Evolutionary conservation across 2,888 invertebrate species (phyloP).

Genomic region (Patella pellucida): DNA sequence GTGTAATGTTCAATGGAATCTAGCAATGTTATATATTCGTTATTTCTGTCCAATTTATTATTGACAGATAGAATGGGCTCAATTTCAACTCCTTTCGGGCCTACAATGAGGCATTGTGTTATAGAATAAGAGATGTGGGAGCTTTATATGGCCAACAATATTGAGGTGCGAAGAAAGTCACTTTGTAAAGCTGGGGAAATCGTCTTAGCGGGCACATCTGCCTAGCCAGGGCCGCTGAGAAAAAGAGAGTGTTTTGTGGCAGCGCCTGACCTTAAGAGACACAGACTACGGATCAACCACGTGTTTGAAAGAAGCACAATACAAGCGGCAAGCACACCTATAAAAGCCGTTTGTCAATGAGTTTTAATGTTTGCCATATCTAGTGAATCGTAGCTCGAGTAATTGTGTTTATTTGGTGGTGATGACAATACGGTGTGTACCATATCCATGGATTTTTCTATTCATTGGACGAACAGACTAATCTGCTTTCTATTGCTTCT

Average conservation of each 20-base stretch:
- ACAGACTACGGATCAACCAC: conserved; percentile 2
- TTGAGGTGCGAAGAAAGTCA: conserved; percentile 11
- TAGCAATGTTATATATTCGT: conserved; percentile 1
- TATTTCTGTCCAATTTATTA: neutral
- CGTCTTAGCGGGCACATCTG: conserved; percentile 9
- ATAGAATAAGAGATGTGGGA: neutral
- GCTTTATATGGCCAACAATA: neutral
- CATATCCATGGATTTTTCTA: neutral
- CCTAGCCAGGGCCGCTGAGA: neutral
- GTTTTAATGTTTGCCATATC: conserved; percentile 10
- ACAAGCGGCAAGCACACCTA: conserved; percentile 8
- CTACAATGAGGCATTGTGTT: conserved; percentile 2
- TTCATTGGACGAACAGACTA: conserved; percentile 1
- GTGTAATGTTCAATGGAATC: too few species aligned
- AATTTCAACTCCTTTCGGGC: neutral
- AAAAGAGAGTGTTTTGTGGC: conserved; percentile 9
- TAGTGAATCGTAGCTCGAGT: neutral
- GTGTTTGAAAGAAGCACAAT: neutral
- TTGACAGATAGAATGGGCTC: conserved; percentile 3
- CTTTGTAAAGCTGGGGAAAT: conserved; percentile 1
- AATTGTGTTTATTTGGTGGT: conserved; percentile 10
- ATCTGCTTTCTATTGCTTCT: conserved; percentile 9
- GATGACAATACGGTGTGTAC: conserved; percentile 3
- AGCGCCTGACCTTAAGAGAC: conserved; percentile 3
- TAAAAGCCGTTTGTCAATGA: conserved; percentile 11